Base-by-base conservation (phyloP, 1,140 invertebrate genomes). In the Coboldia fuscipes region DNA sequence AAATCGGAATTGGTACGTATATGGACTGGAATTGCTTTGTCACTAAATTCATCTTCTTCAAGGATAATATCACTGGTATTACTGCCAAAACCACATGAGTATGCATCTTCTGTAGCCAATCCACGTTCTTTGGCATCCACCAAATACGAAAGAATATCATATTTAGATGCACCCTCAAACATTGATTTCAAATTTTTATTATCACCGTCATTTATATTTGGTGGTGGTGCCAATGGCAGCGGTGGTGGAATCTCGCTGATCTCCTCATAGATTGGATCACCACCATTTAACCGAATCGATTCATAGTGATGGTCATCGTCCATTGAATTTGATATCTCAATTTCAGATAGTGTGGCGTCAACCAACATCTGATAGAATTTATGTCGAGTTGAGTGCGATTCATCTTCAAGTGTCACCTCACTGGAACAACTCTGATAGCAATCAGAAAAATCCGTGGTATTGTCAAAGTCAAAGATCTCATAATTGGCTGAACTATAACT, bases 251-350 rank as follows among this genome's bases (percentile, higher is more conserved):
- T 72, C 41, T 81, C 76, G 8, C 67, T 65, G 33, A 85, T 81
- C 57, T 88, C 82, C 57, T 86, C 82, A 48, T 86, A 86, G 46
- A 86, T 86, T 3, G 80, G 81, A 57, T 86, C 81, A n/a, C 50
- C 42, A 30, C 49, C 59, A 41, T 67, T 67, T n/a, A 62, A 43
- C 27, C 73, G 63, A 18, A 83, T 80, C 14, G 75, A 68, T 47
- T 83, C 80, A 40, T 83, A 82, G 35, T 76, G 70, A 58, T 82
- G 70, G 41, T 72, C 68, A 35, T 69, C 64, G 19, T 42, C 54
- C 42, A 68, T 65, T 8, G 56, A 54, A 30, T 58, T 63, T 28
- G 63, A 63, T 2, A 13, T 67, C 64, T 52, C 71, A 16, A 70
- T 65, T 40, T 68, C 64, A 30, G 63, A 65, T 36, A 70, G 45